Conservation (phyloP, 2,113 vertebrate species). For the Cyanocitta stelleri region DNA sequence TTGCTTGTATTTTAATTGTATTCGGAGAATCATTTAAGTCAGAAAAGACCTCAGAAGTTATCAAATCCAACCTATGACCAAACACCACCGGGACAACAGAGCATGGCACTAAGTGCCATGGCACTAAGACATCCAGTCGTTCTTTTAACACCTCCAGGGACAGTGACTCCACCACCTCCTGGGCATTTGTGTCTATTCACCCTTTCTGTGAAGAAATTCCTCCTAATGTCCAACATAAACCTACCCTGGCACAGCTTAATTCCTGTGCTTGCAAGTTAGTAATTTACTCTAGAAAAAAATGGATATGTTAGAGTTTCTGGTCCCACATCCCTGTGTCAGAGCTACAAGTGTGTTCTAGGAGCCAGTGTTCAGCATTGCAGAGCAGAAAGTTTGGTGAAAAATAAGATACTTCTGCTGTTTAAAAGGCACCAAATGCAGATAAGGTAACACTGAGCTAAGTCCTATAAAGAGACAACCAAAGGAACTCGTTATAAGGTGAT, state of each 20-base stretch:
- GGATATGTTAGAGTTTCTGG: background rate
- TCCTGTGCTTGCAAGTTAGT: background rate
- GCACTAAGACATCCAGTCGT: too few relatives aligned
- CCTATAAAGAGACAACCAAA: background rate
- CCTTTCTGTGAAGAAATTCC: background rate
- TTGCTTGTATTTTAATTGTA: background rate
- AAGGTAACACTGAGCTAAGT: background rate
- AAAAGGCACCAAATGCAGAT: background rate
- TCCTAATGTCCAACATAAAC: background rate
- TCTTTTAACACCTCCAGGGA: background rate
- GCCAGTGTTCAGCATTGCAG: background rate
- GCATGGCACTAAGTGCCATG: background rate
- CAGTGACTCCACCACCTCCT: rapidly evolving
- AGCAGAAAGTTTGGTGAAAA: rapidly evolving
- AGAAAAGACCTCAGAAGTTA: background rate
- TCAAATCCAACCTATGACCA: background rate
- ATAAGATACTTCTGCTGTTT: background rate
- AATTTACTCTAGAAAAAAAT: background rate
- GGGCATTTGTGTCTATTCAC: rapidly evolving
- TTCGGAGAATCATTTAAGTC: background rate
- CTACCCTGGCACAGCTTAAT: rapidly evolving
- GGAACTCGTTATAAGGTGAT: background rate
- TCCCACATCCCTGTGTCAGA: background rate
- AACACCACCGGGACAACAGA: rapidly evolving
- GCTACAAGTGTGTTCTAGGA: background rate